phyloP scores from a whole-genome alignment of 2,113 vertebrate species.

The Pseudois nayaur region DNA sequence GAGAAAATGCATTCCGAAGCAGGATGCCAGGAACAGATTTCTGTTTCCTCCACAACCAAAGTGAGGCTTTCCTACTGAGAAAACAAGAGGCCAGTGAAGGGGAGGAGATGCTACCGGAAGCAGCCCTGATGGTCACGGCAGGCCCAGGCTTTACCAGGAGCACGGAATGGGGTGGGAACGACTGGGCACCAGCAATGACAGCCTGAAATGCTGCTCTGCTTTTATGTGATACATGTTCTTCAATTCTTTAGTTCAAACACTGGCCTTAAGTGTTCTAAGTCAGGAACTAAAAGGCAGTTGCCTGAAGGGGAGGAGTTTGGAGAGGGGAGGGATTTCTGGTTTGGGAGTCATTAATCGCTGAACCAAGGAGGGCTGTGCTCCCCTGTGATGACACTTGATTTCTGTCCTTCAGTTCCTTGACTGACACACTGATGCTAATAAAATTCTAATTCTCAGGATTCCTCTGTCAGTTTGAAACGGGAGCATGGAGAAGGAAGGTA shows the following conservation, averaged over 20 bases:
- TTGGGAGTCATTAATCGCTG: neutral
- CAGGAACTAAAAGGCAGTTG: neutral
- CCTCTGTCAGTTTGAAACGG: neutral
- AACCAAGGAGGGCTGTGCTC: neutral
- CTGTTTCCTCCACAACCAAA: neutral
- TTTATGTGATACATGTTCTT: neutral
- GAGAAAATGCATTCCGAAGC: conserved; percentile 16
- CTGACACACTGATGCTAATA: neutral
- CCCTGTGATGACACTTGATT: neutral
- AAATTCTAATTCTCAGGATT: neutral
- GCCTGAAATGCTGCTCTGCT: neutral
- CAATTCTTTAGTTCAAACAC: conserved; percentile 3
- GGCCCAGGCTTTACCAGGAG: neutral
- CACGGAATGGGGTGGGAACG: neutral
- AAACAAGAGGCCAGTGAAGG: neutral
- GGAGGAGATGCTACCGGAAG: neutral
- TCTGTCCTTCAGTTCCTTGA: neutral
- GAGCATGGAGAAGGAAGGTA: neutral
- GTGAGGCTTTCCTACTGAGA: neutral
- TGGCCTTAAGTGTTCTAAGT: neutral
- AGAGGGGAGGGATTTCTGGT: neutral
- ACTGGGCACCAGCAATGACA: neutral
- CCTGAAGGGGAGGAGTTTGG: neutral
- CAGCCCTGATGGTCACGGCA: neutral
- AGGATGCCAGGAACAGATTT: conserved; percentile 6